Evolutionary conservation across 2,113 vertebrate species (phyloP), one percentile per base, ranked within the genome.

Genomic region (Toxotes chatareus): DNA sequence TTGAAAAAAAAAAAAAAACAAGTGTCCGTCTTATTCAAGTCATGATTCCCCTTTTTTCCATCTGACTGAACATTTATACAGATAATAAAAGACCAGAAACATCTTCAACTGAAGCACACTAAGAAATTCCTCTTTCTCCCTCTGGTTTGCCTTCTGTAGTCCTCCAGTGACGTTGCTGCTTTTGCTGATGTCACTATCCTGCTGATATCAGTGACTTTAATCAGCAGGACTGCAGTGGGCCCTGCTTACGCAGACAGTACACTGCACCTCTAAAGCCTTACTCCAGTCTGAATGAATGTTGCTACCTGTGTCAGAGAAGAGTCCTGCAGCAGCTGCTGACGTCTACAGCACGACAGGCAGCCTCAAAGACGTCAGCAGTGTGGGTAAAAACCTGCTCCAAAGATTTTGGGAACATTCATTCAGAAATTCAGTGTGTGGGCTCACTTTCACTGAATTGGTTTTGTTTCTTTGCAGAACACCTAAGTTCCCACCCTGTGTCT

Each of bases 161-260:
- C 62, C 12, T 0, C 31, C 69, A 71, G 63, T 87, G 69, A 90
- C 31, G 71, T 60, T 60, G 49, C 69, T 76, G 66, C 77, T 85
- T 42, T 4, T 3, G 71, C 53, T 79, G 67, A 78, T 32, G 84
- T 88, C 84, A 77, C 61, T 42, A 10, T 21, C 47, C 62, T 66
- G 77, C 73, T 88, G 86, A 85, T 46, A 82, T 87, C 84, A 80
- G 72, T 7, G 70, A 31, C 80, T 84, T 83, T 85, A 90, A 93
- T 88, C 84, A 87, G 84, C 79, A 66, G 84, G 83, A 60, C 87
- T 80, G 87, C 87, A 87, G 88, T 31, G 69, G 66, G 70, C 56
- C 76, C 23, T 40, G 70, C 79, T 84, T 62, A 79, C 74, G 69
- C 77, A 91, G 68, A 78, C 38, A 67, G 51, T 38, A 32, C 55